phyloP scores from a whole-genome alignment of 2,888 invertebrate species.

The Phorcus lineatus region DNA sequence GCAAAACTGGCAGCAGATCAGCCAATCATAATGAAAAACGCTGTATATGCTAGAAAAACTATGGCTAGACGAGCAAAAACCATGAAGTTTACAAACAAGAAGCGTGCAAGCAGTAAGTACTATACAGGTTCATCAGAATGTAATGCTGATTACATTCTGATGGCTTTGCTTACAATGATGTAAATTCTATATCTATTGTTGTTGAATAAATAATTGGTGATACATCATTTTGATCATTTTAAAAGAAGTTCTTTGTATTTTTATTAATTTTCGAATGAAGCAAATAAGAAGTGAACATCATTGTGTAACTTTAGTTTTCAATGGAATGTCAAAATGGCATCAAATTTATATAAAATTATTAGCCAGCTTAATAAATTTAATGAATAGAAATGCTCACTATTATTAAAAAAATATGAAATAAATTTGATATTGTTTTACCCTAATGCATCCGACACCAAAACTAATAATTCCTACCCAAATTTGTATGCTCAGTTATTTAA shows the following conservation, averaged over 20 bases:
- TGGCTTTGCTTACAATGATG: background rate
- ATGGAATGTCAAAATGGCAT: background rate
- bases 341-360: no score
- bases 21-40: slow-evolving; percentile 74
- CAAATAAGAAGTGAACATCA: background rate
- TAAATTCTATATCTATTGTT: background rate
- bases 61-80: slow-evolving; percentile 69
- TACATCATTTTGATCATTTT: background rate
- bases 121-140: no score
- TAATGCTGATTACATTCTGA: background rate
- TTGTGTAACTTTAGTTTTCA: background rate
- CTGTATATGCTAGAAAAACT: slow-evolving; percentile 73
- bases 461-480: no score
- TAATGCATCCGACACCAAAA: no score
- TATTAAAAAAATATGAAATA: no score
- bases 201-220: background rate
- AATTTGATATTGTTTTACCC: no score
- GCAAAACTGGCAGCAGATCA: slow-evolving; percentile 75
- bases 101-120: slow-evolving; percentile 68
- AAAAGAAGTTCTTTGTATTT: background rate
- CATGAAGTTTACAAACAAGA: slow-evolving; percentile 59
- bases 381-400: no score
- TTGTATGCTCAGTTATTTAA: no score
- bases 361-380: no score
- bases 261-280: background rate